Base-by-base conservation (phyloP, 2,113 vertebrate species). In the Brienomyrus longianalis region DNA sequence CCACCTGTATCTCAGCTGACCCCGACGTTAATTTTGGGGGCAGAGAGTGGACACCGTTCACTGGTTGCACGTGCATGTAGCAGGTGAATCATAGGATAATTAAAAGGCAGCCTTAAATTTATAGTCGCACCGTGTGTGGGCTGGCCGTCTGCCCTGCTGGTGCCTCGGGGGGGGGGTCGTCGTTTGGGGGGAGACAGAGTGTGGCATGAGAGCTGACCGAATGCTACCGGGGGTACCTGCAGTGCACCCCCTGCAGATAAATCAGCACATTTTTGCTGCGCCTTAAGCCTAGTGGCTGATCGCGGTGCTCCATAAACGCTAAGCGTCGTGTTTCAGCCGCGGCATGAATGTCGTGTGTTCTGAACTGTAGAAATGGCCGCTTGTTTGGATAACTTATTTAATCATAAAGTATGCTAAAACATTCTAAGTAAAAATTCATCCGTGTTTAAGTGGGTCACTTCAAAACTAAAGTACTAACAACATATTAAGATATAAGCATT, bases 81-180 rank as follows among this genome's bases (percentile, higher is more conserved):
- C 92, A 90, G 92, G 92, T 93, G 91, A 91, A 89, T 89, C 31
- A 86, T 89, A 77, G 85, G 74, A 91, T 93, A 90, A 95, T 93
- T 93, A 89, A 88, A 88, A 90, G 89, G 88, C 89, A 88, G 89
- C 91, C 70, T 85, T 90, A 90, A 91, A 92, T 90, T 70, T 88
- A 31, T 87, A 89, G 77, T 88, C 54, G 35, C 89, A 88, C 84
- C 74, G 50, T 45, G 88, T 15, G 35, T 83, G 88, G 85, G 74
- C 39, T 89, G 51, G 87, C 66, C 43, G 54, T 21, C 15, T 90
- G 85, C 45, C 90, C 86, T n/a, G 59, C 83, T 84, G 80, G 85
- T 39, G 86, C 50, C 89, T 84, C 74, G 1, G 23, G 89, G 88
- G 56, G 23, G n/a, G 47, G 89, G 83, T 89, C 87, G 89, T 90